Evolutionary conservation across 2,888 invertebrate species (phyloP), one percentile per base, ranked within the genome.

Genomic region (Schizaphis graminum): DNA sequence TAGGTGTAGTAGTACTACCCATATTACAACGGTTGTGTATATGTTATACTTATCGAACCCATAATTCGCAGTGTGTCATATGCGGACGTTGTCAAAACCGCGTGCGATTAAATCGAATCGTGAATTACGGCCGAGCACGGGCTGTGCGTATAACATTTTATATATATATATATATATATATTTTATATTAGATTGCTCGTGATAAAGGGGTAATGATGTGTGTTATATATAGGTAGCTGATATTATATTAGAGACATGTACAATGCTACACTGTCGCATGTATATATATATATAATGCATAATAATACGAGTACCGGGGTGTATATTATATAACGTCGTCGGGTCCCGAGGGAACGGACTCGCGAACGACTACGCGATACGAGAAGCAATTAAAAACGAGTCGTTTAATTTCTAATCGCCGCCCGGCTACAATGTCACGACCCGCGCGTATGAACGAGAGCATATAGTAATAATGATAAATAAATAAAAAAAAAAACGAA

Each of bases 381-480:
- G n/a, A 92, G 92, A 92, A 92, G 92, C 87, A 87, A 92, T 92
- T 87, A 92, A 92, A 92, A 92, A 87, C 87, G 87, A 87, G 61
- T 92, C 92, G 87, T 92, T 92, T 61, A 92, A 87, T 61, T 92
- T 88, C 87, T 87, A 92, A 87, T 92, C 92, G 92, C 61, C 26
- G 35, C 21, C 21, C 77, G 3, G 92, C 41, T 35, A 67, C 47
- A 57, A 35, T 35, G 92, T 92, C 86, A 35, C 61, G 86, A 92
- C 92, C 57, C 92, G 35, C 24, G 47, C 77, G 1, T 8, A 44
- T 13, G 53, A 77, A 35, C 77, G 77, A 77, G 35, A 77, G 35
- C n/a, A n/a, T 77, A 77, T 77, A 67, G 41, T 61, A 53, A 91
- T n/a, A 35, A n/a, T 24, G 26, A 90, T 44, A 10, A 89, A 89